These are phyloP conservation scores for Anableps anableps DNA, from an alignment of 2,797 vertebrate genomes.

Conservation along the genomic window DNA sequence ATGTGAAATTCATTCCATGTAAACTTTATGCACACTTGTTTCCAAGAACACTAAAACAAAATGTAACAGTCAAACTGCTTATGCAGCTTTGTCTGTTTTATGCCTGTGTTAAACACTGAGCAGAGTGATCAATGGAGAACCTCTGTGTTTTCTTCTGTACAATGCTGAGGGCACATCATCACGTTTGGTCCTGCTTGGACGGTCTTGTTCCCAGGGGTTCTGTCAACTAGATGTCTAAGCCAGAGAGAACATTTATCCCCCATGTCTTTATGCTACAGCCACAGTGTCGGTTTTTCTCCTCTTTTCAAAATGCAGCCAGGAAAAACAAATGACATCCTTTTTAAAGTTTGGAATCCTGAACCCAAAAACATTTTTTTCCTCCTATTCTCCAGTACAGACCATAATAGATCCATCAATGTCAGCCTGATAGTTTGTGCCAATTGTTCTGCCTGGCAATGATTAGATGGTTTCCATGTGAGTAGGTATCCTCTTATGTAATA, in stretches of 20 bases:
- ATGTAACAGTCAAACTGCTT: neutral
- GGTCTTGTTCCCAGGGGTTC: conserved; percentile 47
- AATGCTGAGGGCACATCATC: neutral
- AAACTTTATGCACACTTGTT: neutral
- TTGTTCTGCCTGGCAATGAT: conserved; percentile 59
- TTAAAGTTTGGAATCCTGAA: conserved; percentile 49
- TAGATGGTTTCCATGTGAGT: conserved; percentile 74
- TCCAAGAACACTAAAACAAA: neutral
- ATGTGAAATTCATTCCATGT: neutral
- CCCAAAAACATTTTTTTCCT: neutral
- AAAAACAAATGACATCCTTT: conserved; percentile 72
- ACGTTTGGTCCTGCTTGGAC: conserved; percentile 11
- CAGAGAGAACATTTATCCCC: conserved; percentile 43
- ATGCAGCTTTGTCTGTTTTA: neutral
- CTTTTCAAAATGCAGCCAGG: conserved; percentile 50
- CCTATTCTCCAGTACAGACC: conserved; percentile 39
- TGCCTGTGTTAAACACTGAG: conserved; percentile 9
- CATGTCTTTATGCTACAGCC: conserved; percentile 38
- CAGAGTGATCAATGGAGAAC: conserved; percentile 10
- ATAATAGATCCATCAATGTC: conserved; percentile 68
- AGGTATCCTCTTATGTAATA: conserved; percentile 64
- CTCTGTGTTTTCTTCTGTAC: neutral
- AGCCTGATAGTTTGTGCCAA: conserved; percentile 52
- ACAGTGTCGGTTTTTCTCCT: conserved; percentile 59
- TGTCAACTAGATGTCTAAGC: conserved; percentile 44